Percentiles rank a stretch among this genome's conserved stretches.
These are phyloP conservation scores for Hymenochirus boettgeri DNA, from an alignment of 2,113 vertebrate genomes.

Conservation along the genomic window DNA sequence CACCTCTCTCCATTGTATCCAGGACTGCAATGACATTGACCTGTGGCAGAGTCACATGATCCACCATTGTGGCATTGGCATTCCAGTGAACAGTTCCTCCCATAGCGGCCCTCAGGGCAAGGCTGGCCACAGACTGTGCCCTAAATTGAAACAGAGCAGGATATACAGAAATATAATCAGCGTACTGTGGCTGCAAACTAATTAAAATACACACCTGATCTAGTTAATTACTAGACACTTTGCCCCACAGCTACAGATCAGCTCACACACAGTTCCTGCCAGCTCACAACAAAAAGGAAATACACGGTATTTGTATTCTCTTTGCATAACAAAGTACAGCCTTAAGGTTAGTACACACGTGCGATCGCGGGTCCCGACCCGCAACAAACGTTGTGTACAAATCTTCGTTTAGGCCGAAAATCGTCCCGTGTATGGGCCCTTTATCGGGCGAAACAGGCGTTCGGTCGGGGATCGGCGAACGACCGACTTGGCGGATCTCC, in stretches of 20 bases:
- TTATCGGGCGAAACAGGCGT: no score
- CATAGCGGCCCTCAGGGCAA: conserved; percentile 84
- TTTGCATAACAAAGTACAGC: no score
- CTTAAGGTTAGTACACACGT: no score
- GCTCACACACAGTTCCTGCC: background rate
- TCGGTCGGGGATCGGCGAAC: no score
- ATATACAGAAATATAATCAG: conserved; percentile 16
- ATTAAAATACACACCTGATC: conserved; percentile 30
- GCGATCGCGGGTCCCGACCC: no score
- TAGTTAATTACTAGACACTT: background rate
- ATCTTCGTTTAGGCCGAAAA: no score
- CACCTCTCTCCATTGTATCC: conserved; percentile 90
- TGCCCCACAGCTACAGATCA: background rate
- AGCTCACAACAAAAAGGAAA: background rate
- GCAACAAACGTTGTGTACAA: no score
- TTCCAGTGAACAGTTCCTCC: conserved; percentile 89
- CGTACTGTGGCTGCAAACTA: conserved; percentile 18
- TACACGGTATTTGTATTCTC: no score
- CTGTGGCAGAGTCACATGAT: conserved; percentile 68
- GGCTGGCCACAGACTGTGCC: conserved; percentile 94
- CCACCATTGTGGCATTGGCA: conserved; percentile 95
- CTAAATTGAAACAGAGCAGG: conserved; percentile 63
- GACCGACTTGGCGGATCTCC: no score
- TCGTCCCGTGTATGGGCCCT: no score
- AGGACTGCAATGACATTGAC: conserved; percentile 82